Evolutionary conservation across 2,797 vertebrate genomes (phyloP).

Genomic region (Sciaenops ocellatus): DNA sequence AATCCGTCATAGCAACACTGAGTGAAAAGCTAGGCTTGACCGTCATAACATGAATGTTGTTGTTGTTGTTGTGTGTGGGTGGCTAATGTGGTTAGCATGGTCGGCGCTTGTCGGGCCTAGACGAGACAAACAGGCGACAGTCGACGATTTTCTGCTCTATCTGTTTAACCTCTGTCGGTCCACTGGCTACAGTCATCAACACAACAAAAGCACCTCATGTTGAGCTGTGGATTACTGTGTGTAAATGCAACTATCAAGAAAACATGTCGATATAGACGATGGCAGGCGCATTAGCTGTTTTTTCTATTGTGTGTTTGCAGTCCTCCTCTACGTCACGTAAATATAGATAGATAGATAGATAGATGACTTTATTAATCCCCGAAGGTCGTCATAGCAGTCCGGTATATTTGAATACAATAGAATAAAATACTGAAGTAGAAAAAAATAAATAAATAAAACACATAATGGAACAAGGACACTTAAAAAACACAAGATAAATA

Average conservation of each 20-base stretch:
- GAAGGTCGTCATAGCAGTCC: no score
- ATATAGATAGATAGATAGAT: no score
- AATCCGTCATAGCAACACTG: accelerated
- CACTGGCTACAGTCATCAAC: accelerated
- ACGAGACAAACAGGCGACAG: not conserved
- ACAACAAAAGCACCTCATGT: accelerated
- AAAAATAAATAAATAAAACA: no score
- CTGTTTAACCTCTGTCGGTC: accelerated
- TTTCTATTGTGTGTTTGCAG: not conserved
- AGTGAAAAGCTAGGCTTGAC: accelerated
- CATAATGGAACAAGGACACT: no score
- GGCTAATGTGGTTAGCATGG: not conserved
- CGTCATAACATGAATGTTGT: no score
- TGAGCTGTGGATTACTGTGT: accelerated
- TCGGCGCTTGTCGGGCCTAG: not conserved
- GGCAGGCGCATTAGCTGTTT: not conserved
- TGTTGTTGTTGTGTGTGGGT: not conserved
- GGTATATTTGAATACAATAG: no score
- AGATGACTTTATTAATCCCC: no score
- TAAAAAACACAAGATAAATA: no score
- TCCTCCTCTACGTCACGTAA: no score
- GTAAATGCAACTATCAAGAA: not conserved
- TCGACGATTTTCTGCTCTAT: not conserved
- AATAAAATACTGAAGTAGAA: no score
- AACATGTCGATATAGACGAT: not conserved